Percentiles rank a stretch among this genome's conserved stretches.
Conservation (phyloP, 2,888 invertebrate genomes). For the Lapara coniferarum region DNA sequence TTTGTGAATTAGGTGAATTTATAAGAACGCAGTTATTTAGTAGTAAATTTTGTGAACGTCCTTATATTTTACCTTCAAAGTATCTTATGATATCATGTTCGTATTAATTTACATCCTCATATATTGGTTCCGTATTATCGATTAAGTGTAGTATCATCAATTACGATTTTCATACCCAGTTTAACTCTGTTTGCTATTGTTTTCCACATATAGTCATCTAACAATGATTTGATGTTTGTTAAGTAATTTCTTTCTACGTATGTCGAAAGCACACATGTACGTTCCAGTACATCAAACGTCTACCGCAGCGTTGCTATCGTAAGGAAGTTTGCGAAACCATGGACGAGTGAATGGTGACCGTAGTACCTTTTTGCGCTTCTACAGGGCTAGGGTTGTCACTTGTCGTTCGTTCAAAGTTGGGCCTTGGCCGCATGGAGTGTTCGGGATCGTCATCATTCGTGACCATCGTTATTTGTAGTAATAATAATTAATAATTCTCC, state of each 20-base stretch:
- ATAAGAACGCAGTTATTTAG: too few species aligned
- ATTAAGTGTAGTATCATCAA: too few species aligned
- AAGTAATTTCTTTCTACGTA: background rate
- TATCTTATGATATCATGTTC: too few species aligned
- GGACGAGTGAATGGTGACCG: slow-evolving; percentile 42
- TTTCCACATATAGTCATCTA: background rate
- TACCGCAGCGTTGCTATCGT: slow-evolving; percentile 31
- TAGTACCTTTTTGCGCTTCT: slow-evolving; percentile 31
- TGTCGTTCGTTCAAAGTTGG: background rate
- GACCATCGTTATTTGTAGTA: background rate
- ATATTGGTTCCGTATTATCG: too few species aligned
- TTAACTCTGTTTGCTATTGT: too few species aligned
- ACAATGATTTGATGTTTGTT: slow-evolving; percentile 6
- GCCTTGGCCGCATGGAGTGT: too few species aligned
- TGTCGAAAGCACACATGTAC: background rate
- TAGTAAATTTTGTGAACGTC: too few species aligned
- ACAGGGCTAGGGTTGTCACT: background rate
- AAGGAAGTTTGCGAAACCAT: slow-evolving; percentile 34
- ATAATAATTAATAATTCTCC: too few species aligned
- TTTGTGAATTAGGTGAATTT: too few species aligned
- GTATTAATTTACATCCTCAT: too few species aligned
- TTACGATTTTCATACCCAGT: too few species aligned
- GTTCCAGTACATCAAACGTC: background rate
- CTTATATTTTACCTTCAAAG: too few species aligned
- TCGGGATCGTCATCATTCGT: background rate